Conservation (phyloP, 2,888 invertebrate species). For the Blomia tropicalis region DNA sequence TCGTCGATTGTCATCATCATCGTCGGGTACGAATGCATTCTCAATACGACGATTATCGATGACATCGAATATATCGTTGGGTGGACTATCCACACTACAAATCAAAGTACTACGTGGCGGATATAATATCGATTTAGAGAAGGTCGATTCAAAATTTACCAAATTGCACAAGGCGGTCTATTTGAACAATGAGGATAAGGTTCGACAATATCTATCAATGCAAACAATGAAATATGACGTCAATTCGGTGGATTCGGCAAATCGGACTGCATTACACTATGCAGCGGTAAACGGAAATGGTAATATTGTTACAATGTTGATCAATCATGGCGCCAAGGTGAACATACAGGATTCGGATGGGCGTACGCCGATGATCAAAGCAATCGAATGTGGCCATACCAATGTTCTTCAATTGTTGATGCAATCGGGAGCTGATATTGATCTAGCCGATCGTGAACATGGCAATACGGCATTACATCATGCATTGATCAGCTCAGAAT, state of each 20-base stretch:
- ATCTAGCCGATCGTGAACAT: conserved; percentile 20
- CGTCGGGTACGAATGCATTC: not conserved
- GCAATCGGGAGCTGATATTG: conserved; percentile 18
- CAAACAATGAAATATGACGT: conserved; percentile 1
- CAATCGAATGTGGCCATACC: conserved; percentile 24
- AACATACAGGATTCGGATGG: conserved; percentile 25
- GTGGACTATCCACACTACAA: conserved; percentile 7
- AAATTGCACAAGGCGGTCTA: conserved; percentile 25
- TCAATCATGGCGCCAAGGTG: conserved; percentile 22
- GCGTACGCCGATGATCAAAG: conserved; percentile 24
- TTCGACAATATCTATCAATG: conserved; percentile 15
- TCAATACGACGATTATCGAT: conserved; percentile 19
- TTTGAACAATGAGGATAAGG: conserved; percentile 23
- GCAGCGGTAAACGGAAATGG: conserved; percentile 24
- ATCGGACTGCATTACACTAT: conserved; percentile 21
- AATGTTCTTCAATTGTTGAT: conserved; percentile 20
- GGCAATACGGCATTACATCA: conserved; percentile 26
- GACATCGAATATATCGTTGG: not conserved
- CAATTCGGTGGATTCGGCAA: conserved; percentile 20
- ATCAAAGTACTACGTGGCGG: conserved; percentile 25
- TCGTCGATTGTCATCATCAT: conserved; percentile 16
- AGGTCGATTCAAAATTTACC: conserved; percentile 24
- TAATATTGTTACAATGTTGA: conserved; percentile 17
- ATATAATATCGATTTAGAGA: conserved; percentile 25
- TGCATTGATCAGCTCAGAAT: conserved; percentile 19